Conservation (phyloP, 2,113 vertebrate genomes). For the Acrocephalus kingi region DNA sequence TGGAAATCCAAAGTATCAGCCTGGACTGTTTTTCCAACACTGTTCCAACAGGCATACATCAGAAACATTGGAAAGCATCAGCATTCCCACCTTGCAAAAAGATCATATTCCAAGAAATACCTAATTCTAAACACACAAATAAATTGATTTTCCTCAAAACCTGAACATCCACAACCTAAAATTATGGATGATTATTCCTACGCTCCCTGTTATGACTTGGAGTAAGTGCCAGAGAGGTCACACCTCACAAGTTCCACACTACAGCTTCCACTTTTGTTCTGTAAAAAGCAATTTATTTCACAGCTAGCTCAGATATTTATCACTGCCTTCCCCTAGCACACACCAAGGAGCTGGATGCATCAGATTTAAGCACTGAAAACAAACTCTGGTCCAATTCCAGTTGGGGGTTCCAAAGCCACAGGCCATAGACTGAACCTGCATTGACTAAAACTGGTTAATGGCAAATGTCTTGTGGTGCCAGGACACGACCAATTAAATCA, state of each 20-base stretch:
- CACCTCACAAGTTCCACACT: not conserved
- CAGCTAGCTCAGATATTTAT: not conserved
- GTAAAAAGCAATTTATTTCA: not conserved
- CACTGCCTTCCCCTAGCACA: not conserved
- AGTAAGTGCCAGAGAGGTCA: not conserved
- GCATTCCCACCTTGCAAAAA: not conserved
- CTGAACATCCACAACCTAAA: not conserved
- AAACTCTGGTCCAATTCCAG: not conserved
- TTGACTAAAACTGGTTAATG: not conserved
- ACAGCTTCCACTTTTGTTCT: not conserved
- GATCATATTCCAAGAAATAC: not conserved
- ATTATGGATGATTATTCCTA: not conserved
- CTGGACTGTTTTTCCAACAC: not conserved
- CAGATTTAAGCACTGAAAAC: not conserved
- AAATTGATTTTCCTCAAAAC: not conserved
- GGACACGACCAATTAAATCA: not conserved
- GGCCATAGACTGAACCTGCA: not conserved
- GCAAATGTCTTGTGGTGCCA: not conserved
- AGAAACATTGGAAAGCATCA: not conserved
- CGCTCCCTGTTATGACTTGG: not conserved
- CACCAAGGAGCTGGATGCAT: not conserved
- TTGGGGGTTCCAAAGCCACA: not conserved
- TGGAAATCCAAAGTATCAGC: not conserved
- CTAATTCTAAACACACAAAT: not conserved
- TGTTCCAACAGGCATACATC: not conserved